A percentile compares a stretch with the other conserved stretches of the same genome.
phyloP scores from a whole-genome alignment of 2,113 vertebrate genomes.

The Calonectris borealis region DNA sequence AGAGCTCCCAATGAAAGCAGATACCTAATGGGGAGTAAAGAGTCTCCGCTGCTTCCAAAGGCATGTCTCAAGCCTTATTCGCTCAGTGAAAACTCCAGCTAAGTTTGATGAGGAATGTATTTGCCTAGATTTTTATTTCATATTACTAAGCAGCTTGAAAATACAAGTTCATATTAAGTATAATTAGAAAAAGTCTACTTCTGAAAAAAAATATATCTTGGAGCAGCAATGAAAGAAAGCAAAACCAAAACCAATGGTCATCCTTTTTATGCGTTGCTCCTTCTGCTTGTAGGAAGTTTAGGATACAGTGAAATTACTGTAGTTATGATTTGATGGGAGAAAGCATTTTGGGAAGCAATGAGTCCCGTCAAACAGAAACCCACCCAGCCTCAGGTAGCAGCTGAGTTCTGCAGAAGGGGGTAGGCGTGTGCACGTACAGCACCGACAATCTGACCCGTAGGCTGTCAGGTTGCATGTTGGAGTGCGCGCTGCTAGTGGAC shows the following conservation, averaged over 20 bases:
- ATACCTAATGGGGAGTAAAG: neutral
- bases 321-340: neutral
- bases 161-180: neutral
- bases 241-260: neutral
- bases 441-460: accelerated
- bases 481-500: neutral
- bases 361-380: neutral
- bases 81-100: neutral
- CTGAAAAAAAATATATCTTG: neutral
- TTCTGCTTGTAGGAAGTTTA: neutral
- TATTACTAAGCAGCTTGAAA: neutral
- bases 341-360: neutral
- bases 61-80: neutral
- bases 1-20: neutral
- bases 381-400: neutral
- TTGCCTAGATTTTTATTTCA: neutral
- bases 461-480: neutral
- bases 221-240: neutral
- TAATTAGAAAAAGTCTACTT: neutral
- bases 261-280: accelerated
- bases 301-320: neutral
- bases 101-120: neutral
- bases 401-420: neutral
- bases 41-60: neutral
- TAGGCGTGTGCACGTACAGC: accelerated